These are phyloP conservation scores for Nestor notabilis DNA, from an alignment of 2,113 vertebrate species.

Conservation along the genomic window DNA sequence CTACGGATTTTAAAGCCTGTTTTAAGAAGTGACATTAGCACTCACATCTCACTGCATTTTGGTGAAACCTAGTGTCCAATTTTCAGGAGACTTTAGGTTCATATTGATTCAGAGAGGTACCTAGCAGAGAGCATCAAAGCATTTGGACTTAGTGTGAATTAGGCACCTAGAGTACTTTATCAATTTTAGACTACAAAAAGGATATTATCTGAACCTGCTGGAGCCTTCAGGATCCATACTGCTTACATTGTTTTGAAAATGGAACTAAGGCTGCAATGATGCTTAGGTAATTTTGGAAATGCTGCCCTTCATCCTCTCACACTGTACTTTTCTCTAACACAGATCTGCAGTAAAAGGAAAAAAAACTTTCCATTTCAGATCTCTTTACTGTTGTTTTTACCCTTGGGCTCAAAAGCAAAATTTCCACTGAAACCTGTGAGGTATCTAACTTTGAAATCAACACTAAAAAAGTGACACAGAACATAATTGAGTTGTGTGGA, in stretches of 20 bases:
- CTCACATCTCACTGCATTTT: background rate
- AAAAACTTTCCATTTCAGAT: background rate
- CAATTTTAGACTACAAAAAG: slow-evolving; percentile 10
- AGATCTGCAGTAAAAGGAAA: background rate
- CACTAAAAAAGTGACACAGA: background rate
- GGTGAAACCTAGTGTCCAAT: background rate
- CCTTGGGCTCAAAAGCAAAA: background rate
- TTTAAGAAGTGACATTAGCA: slow-evolving; percentile 15
- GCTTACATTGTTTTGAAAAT: slow-evolving; percentile 39
- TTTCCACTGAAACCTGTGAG: background rate
- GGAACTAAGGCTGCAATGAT: background rate
- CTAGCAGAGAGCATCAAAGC: slow-evolving; percentile 6
- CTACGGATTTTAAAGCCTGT: background rate
- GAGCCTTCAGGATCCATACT: background rate
- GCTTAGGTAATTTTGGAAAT: slow-evolving; percentile 37
- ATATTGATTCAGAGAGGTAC: background rate
- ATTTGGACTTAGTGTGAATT: slow-evolving; percentile 8
- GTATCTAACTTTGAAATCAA: background rate
- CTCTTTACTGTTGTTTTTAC: background rate
- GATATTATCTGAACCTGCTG: slow-evolving; percentile 30
- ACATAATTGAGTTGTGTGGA: background rate
- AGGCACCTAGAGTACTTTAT: background rate
- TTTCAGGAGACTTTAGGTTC: background rate
- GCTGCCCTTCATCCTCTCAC: background rate
- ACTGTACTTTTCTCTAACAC: background rate